Percentiles rank a stretch among this genome's conserved stretches.
phyloP scores from a whole-genome alignment of 2,113 vertebrate species.

The Deroptyus accipitrinus region DNA sequence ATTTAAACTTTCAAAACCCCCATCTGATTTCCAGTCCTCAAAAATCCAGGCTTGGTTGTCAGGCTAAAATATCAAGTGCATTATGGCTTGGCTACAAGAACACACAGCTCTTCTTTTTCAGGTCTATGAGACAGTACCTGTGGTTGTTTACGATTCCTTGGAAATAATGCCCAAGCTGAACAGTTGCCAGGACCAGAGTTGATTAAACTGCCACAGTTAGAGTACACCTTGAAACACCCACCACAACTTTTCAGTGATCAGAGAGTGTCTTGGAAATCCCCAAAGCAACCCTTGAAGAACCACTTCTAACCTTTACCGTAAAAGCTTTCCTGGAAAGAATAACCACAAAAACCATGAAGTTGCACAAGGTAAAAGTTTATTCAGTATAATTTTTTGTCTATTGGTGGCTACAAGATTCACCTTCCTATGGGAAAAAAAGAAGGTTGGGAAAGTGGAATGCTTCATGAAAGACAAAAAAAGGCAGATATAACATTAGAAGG shows the following conservation, averaged over 20 bases:
- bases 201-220: neutral
- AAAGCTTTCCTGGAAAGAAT: neutral
- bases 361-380: neutral
- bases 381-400: neutral
- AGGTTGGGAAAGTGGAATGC: neutral
- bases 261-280: neutral
- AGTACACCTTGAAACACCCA: neutral
- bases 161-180: neutral
- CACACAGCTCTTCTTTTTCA: neutral
- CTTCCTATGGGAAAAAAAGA: neutral
- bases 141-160: neutral
- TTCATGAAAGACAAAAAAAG: neutral
- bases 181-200: neutral
- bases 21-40: neutral
- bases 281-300: neutral
- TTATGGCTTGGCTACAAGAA: neutral
- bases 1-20: neutral
- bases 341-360: neutral
- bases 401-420: neutral
- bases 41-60: neutral
- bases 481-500: neutral
- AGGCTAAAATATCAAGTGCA: neutral
- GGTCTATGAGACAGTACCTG: neutral
- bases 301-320: neutral
- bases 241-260: neutral